Evolutionary conservation across 2,888 invertebrate species (phyloP).

Genomic region (Parnassius apollo): DNA sequence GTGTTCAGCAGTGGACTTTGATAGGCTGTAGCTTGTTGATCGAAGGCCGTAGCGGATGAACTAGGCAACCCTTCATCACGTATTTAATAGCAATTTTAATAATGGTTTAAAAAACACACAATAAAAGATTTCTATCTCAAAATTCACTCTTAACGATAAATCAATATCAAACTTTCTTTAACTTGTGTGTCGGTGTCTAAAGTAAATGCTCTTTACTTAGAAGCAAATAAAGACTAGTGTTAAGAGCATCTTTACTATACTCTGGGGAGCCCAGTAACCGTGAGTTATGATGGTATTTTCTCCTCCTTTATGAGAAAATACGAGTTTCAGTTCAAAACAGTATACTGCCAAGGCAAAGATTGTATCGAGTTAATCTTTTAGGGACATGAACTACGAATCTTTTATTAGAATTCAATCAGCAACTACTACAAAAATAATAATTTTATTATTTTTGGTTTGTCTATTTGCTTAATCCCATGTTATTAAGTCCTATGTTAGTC

Average conservation of each 20-base stretch:
- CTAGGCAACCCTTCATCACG: too few species aligned
- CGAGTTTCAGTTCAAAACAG: slow-evolving; percentile 27
- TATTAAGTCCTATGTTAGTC: too few species aligned
- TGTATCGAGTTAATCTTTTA: slow-evolving; percentile 22
- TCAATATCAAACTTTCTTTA: slow-evolving; percentile 24
- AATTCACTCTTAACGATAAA: slow-evolving; percentile 19
- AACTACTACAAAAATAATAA: too few species aligned
- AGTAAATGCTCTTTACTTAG: slow-evolving; percentile 29
- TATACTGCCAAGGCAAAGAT: slow-evolving; percentile 23
- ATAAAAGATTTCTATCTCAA: neutral
- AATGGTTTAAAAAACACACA: too few species aligned
- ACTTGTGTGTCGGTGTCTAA: slow-evolving; percentile 25
- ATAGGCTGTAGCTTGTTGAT: too few species aligned
- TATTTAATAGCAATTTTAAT: too few species aligned
- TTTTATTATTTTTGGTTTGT: too few species aligned
- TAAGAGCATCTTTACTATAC: slow-evolving; percentile 79
- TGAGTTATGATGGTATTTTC: slow-evolving; percentile 77
- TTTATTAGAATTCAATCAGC: too few species aligned
- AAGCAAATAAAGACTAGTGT: slow-evolving; percentile 78
- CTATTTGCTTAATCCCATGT: too few species aligned
- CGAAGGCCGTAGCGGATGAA: too few species aligned
- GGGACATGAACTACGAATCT: neutral
- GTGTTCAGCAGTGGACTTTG: too few species aligned
- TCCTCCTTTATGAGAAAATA: slow-evolving; percentile 75
- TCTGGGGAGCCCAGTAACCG: slow-evolving; percentile 71